Evolutionary conservation across 2,113 vertebrate species (phyloP).

Genomic region (Etia nguti): DNA sequence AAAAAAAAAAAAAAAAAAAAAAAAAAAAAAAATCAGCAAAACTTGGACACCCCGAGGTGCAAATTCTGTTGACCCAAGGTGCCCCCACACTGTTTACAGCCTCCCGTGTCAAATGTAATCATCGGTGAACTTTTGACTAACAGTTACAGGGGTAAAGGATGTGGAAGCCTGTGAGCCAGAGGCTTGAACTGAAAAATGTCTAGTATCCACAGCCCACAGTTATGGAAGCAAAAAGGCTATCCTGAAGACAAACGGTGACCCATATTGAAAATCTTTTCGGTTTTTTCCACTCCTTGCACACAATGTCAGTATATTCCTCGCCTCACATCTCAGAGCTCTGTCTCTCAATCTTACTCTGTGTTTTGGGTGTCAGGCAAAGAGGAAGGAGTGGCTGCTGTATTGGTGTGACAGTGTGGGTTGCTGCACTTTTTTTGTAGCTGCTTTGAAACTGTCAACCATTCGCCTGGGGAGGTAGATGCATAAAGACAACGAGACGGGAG

Average conservation of each 20-base stretch:
- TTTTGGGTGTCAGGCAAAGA: slow-evolving; percentile 9
- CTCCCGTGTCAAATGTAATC: background rate
- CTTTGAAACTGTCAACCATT: slow-evolving; percentile 41
- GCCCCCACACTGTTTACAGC: background rate
- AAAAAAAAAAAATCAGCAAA: background rate
- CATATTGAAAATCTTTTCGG: background rate
- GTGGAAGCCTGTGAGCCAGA: background rate
- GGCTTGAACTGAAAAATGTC: background rate
- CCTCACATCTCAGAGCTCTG: background rate
- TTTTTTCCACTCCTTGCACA: background rate
- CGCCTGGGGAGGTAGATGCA: slow-evolving; percentile 16
- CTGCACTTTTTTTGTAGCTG: slow-evolving; percentile 1
- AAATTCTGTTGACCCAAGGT: background rate
- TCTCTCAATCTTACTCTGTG: slow-evolving; percentile 5
- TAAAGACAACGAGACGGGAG: slow-evolving; percentile 38
- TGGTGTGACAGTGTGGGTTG: slow-evolving; percentile 20
- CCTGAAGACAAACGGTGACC: slow-evolving; percentile 2
- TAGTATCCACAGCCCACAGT: background rate
- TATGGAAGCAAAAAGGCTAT: background rate
- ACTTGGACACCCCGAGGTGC: background rate
- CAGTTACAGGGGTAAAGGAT: background rate
- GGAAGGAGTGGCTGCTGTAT: slow-evolving; percentile 5
- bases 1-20: no score
- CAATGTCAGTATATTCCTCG: background rate
- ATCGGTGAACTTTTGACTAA: background rate